Percentiles rank a stretch among this genome's conserved stretches.
Conservation (phyloP, 2,113 vertebrate species). For the Shinisaurus crocodilurus region DNA sequence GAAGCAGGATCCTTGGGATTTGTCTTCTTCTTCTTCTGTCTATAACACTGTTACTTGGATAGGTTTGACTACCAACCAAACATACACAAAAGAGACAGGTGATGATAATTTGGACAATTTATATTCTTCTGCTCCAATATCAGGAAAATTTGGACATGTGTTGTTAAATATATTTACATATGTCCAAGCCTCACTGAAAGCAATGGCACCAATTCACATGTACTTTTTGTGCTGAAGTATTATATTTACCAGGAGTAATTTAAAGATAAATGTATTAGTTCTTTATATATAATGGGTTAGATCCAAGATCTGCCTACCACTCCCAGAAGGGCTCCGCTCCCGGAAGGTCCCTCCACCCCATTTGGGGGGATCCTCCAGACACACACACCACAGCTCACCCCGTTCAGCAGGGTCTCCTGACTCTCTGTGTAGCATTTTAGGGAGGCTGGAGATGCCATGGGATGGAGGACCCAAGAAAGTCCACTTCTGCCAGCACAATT, state of each 20-base stretch:
- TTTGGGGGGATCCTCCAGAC: too few relatives aligned
- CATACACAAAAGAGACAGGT: not conserved
- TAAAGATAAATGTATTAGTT: not conserved
- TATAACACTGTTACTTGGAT: not conserved
- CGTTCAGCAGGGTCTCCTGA: too few relatives aligned
- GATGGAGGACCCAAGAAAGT: too few relatives aligned
- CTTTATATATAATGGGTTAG: not conserved
- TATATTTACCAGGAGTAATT: not conserved
- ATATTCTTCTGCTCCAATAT: not conserved
- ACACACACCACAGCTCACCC: too few relatives aligned
- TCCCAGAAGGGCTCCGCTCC: too few relatives aligned
- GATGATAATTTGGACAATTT: not conserved
- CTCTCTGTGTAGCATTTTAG: too few relatives aligned
- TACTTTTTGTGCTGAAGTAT: not conserved
- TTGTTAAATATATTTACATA: not conserved
- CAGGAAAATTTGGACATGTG: not conserved
- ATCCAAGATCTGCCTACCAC: too few relatives aligned
- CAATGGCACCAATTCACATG: not conserved
- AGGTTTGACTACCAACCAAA: not conserved
- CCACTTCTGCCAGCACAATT: too few relatives aligned
- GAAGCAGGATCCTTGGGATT: not conserved
- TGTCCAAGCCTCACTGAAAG: not conserved
- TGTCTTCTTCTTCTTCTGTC: not conserved
- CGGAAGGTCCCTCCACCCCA: too few relatives aligned
- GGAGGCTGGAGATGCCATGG: too few relatives aligned